Evolutionary conservation across 2,888 invertebrate genomes (phyloP).

Genomic region (Notodromas monacha): DNA sequence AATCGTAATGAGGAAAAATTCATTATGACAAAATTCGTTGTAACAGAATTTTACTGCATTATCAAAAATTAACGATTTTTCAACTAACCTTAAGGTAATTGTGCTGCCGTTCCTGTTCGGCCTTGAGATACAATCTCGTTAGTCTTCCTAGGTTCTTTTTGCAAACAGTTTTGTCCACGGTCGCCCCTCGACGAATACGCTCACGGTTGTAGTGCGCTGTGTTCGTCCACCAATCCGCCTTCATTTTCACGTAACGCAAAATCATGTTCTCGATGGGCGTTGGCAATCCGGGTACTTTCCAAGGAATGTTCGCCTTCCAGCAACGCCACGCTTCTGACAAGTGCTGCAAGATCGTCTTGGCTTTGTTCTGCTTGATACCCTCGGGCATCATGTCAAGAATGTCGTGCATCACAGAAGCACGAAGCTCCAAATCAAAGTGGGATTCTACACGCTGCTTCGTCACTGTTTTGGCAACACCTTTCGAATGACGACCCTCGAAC

Average conservation of each 20-base stretch:
- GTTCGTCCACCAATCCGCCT: slow-evolving; percentile 99
- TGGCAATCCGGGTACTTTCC: slow-evolving; percentile 96
- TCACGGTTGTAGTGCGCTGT: slow-evolving; percentile 98
- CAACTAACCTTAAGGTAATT: slow-evolving; percentile 59
- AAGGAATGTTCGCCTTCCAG: slow-evolving; percentile 99
- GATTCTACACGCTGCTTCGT: slow-evolving; percentile 98
- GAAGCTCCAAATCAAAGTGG: slow-evolving; percentile 89
- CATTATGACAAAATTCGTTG: no score
- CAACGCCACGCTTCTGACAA: slow-evolving; percentile 97
- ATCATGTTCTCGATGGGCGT: slow-evolving; percentile 99
- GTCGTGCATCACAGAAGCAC: slow-evolving; percentile 71
- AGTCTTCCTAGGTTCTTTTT: slow-evolving; percentile 97
- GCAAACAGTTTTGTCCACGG: slow-evolving; percentile 97
- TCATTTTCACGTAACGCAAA: slow-evolving; percentile 94
- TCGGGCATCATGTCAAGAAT: slow-evolving; percentile 99
- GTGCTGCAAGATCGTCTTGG: slow-evolving; percentile 90
- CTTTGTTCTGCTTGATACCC: slow-evolving; percentile 98
- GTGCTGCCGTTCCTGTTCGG: slow-evolving; percentile 94
- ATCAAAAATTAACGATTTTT: neutral
- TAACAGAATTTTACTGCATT: no score
- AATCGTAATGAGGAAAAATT: no score
- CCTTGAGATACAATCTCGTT: slow-evolving; percentile 73
- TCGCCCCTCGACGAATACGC: slow-evolving; percentile 90
- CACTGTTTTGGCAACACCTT: slow-evolving; percentile 97
- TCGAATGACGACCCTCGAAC: slow-evolving; percentile 95